A percentile compares a stretch with the other conserved stretches of the same genome.
These are phyloP conservation scores for Tiliqua scincoides DNA, from an alignment of 2,113 vertebrate genomes.

Conservation along the genomic window DNA sequence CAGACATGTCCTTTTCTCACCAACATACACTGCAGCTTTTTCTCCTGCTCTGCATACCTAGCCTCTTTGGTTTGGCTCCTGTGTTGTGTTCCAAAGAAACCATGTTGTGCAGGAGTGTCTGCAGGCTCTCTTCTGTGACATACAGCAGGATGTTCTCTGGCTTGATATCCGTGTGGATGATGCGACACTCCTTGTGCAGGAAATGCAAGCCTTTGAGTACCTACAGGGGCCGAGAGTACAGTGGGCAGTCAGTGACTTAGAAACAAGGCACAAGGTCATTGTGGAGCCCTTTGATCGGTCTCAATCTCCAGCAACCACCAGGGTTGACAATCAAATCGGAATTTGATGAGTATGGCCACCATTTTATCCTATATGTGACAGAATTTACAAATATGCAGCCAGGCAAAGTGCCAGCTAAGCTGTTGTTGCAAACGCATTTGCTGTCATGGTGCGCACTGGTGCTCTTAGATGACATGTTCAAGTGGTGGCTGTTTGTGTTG, in stretches of 20 bases:
- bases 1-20: neutral
- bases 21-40: neutral
- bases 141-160: slow-evolving; percentile 85
- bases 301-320: neutral
- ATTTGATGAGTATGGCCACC: neutral
- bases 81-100: neutral
- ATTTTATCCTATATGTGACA: neutral
- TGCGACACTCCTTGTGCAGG: slow-evolving; percentile 82
- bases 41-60: slow-evolving; percentile 43
- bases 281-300: too few relatives aligned
- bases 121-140: slow-evolving; percentile 59
- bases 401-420: too few relatives aligned
- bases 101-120: slow-evolving; percentile 51
- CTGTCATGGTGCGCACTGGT: neutral
- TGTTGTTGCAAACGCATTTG: too few relatives aligned
- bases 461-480: neutral
- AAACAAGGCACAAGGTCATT: neutral
- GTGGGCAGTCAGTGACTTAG: neutral
- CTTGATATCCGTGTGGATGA: slow-evolving; percentile 89
- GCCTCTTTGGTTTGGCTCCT: neutral
- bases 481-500: neutral
- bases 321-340: neutral
- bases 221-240: slow-evolving; percentile 54
- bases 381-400: neutral
- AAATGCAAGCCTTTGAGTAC: slow-evolving; percentile 85